Conservation (phyloP, 2,113 vertebrate species). For the Pseudonaja textilis region DNA sequence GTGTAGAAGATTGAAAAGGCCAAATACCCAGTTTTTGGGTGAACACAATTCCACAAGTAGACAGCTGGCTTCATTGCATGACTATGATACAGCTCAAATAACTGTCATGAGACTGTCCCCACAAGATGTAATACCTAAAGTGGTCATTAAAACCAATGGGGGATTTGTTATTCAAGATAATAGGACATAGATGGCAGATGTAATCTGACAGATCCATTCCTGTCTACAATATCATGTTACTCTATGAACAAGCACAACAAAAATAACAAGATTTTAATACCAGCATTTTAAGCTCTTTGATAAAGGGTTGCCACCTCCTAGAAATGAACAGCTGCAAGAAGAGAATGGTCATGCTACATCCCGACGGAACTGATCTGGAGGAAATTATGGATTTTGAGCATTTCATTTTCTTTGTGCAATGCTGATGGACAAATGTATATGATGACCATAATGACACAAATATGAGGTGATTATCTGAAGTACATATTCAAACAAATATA, state of each 20-base stretch:
- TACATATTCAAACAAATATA: background rate
- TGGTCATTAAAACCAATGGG: conserved; percentile 17
- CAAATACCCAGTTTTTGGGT: background rate
- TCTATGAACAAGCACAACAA: conserved; percentile 8
- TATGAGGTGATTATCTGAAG: background rate
- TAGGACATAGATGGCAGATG: conserved; percentile 2
- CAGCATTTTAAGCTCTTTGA: conserved; percentile 23
- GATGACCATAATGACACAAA: conserved; percentile 21
- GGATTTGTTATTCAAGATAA: background rate
- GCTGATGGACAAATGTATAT: conserved; percentile 34
- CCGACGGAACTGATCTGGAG: conserved; percentile 45
- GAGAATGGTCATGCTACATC: conserved; percentile 30
- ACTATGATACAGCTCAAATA: background rate
- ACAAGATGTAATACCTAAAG: background rate
- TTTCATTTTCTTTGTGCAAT: conserved; percentile 37
- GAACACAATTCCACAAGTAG: background rate
- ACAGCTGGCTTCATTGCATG: background rate
- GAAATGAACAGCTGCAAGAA: conserved; percentile 29
- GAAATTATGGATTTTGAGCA: conserved; percentile 44
- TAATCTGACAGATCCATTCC: conserved; percentile 14
- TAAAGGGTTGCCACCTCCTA: conserved; percentile 23
- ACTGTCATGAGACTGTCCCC: background rate
- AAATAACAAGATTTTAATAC: conserved; percentile 22
- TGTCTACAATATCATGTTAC: conserved; percentile 2
- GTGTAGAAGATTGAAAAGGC: background rate